Base-by-base conservation (phyloP, 2,113 vertebrate genomes). In the Coregonus clupeaformis region DNA sequence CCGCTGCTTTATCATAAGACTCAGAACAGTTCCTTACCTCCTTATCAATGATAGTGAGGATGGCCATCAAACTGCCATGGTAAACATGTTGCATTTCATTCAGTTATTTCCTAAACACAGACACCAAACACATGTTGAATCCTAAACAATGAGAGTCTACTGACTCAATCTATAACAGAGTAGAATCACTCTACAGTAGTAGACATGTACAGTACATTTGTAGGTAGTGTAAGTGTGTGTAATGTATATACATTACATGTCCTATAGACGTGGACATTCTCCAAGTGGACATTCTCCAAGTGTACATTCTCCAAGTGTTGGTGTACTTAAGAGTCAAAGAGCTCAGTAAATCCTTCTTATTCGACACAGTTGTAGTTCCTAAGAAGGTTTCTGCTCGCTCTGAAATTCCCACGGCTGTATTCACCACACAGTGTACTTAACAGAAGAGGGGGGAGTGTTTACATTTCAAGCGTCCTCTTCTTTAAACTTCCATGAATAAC, bases 331-430 rank as follows among this genome's bases (percentile, higher is more conserved):
- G 80, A 27, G 76, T 73, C 79, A 77, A 84, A 87, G 80, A 82
- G 3, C 81, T 69, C 73, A 84, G 71, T 86, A 90, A 91, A 89
- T 89, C 89, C 87, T 85, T 80, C 77, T 90, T 81, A 86, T 89
- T 92, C 85, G 77, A 77, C 74, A 68, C 84, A 77, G 77, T 88
- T 82, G 80, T 77, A 76, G 83, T 89, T 18, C 73, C 80, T 80
- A 84, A 59, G 83, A 86, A 81, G 81, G 85, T 83, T 82, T 74
- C 79, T 79, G 75, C 82, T 77, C 80, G 42, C 42, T 82, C 86
- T 83, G 78, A 88, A 84, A 86, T 92, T 93, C 89, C 90, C 91
- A 92, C 84, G 75, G 88, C 85, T 52, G 49, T 18, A 52, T 16
- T 52, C 14, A 86, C 81, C 30, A 45, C 25, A 72, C 45, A 42